phyloP scores from a whole-genome alignment of 2,888 invertebrate genomes.

The Tetragonisca angustula region DNA sequence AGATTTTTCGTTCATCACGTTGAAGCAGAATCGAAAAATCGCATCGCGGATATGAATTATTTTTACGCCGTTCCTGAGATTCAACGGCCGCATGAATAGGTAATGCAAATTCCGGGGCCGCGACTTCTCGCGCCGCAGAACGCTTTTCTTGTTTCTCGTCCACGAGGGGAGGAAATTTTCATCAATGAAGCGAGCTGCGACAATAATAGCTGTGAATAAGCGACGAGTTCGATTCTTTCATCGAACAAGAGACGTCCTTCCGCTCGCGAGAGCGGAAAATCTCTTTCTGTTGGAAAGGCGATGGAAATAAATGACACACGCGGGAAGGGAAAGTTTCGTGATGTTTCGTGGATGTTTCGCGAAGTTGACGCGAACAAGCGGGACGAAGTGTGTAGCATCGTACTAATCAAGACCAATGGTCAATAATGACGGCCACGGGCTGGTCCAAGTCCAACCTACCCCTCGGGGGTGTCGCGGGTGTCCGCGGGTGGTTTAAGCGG shows the following conservation, averaged over 20 bases:
- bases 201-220: constrained; percentile 7
- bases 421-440: constrained; percentile 77
- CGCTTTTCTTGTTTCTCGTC: background rate
- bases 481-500: constrained; percentile 66
- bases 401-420: constrained; percentile 74
- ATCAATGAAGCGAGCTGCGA: constrained; percentile 1
- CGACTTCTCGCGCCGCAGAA: background rate
- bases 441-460: constrained; percentile 69
- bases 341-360: constrained; percentile 38
- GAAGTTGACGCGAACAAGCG: constrained; percentile 43
- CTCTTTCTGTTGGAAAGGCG: constrained; percentile 6
- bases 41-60: background rate
- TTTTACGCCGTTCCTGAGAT: background rate
- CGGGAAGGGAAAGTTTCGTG: constrained; percentile 23
- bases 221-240: constrained; percentile 18
- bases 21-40: background rate
- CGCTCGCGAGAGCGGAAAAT: constrained; percentile 11
- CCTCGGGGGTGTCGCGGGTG: constrained; percentile 61
- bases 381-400: constrained; percentile 52
- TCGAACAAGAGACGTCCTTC: constrained; percentile 3
- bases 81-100: background rate
- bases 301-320: constrained; percentile 21
- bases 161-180: background rate
- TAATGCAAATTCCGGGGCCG: background rate
- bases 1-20: background rate